phyloP scores from a whole-genome alignment of 2,113 vertebrate genomes.

The Rhinichthys klamathensis region DNA sequence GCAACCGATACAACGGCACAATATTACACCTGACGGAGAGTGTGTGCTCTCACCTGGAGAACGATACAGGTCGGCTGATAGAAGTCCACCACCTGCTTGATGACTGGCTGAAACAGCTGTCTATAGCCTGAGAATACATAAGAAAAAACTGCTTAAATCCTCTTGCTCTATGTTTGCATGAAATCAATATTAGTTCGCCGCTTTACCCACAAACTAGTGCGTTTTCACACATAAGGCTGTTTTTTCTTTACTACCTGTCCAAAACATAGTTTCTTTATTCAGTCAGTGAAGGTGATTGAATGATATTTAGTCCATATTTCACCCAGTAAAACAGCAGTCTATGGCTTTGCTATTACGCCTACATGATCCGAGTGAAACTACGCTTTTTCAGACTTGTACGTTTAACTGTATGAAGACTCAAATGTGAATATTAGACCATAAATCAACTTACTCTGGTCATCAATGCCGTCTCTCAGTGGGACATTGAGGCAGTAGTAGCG shows the following conservation, averaged over 20 bases:
- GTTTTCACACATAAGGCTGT: background rate
- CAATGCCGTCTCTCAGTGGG: slow-evolving; percentile 94
- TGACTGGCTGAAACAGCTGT: slow-evolving; percentile 96
- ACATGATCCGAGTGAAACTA: background rate
- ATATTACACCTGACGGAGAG: background rate
- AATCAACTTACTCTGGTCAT: slow-evolving; percentile 90
- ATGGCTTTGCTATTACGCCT: background rate
- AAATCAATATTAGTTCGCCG: too few relatives aligned
- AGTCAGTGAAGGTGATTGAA: background rate
- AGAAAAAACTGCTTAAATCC: background rate
- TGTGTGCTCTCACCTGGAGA: slow-evolving; percentile 82
- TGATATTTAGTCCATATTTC: background rate
- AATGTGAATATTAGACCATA: background rate
- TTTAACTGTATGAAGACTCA: background rate
- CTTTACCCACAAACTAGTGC: too few relatives aligned
- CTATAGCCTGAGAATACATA: slow-evolving; percentile 86
- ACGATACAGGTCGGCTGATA: slow-evolving; percentile 99
- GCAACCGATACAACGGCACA: too few relatives aligned
- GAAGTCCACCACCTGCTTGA: slow-evolving; percentile 98
- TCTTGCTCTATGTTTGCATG: too few relatives aligned
- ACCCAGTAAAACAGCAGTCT: background rate
- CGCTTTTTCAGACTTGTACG: background rate
- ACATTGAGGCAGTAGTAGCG: slow-evolving; percentile 98
- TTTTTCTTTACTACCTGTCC: background rate
- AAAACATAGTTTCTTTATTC: background rate